These are phyloP conservation scores for Rotaria macrura DNA, from an alignment of 2,888 invertebrate genomes.

Conservation along the genomic window DNA sequence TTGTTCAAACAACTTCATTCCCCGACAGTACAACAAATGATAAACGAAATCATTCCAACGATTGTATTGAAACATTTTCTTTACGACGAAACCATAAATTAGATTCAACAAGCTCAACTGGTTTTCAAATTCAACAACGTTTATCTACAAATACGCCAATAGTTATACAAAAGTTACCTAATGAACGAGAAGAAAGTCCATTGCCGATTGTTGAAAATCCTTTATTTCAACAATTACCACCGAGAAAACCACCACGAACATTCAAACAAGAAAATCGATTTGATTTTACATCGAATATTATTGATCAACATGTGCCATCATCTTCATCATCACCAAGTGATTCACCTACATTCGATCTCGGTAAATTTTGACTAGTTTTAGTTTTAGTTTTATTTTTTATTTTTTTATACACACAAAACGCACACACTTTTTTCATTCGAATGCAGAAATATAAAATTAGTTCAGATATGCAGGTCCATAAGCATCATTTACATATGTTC, in stretches of 20 bases:
- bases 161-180: background rate
- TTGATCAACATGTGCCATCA: background rate
- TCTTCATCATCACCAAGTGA: background rate
- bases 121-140: background rate
- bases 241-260: background rate
- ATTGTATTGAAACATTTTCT: background rate
- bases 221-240: background rate
- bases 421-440: background rate
- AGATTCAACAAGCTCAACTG: background rate
- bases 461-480: no score
- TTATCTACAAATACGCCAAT: background rate
- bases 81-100: background rate
- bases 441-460: background rate
- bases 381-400: background rate
- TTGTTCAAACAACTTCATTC: background rate
- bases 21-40: background rate
- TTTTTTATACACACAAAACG: background rate
- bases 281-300: background rate
- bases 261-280: background rate
- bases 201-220: background rate
- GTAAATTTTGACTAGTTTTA: background rate
- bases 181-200: background rate
- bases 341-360: constrained; percentile 15
- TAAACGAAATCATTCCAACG: background rate
- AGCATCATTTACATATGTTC: no score